Evolutionary conservation across 2,113 vertebrate genomes (phyloP), one percentile per base, ranked within the genome.

Genomic region (Aptenodytes patagonicus): DNA sequence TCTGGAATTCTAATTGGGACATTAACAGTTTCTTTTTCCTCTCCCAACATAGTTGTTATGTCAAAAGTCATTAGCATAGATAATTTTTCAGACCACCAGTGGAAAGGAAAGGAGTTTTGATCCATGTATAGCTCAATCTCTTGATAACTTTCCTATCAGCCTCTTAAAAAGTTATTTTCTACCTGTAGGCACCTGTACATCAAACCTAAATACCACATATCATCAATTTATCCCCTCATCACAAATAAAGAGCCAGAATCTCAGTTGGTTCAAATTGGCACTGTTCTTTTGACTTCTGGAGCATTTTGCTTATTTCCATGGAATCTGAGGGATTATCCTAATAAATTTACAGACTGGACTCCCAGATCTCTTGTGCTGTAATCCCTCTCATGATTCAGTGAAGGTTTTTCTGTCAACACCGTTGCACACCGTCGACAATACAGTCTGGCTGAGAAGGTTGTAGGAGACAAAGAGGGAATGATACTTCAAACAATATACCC

Each of bases 211-310:
- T 97, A 93, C 84, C 77, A 97, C 25, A 38, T 81, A 54, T 68
- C 95, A 96, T 97, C 66, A 89, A 32, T 95, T 97, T 98, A 87
- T 96, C 91, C 95, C 91, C 83, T 95, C 95, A 96, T 94, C 54
- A 73, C 75, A 97, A 98, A 98, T 98, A 98, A 97, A 98, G 96
- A 97, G 84, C 87, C 94, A 97, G 93, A 93, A 83, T 94, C 84
- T 80, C 84, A 95, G 6, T 49, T 81, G 87, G n/a, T 91, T 89
- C 38, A 81, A 85, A 94, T 64, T 42, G 47, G n/a, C 51, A 86
- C n/a, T 83, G 42, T 80, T 94, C 49, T 87, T 93, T 80, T 94
- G 70, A 83, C 51, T 85, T 91, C 40, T 87, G 77, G 22, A 91
- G 31, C 17, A 49, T 92, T 88, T 91, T 80, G 38, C 36, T 88